Percentiles rank a stretch among this genome's conserved stretches.
Evolutionary conservation across 2,113 vertebrate species (phyloP).

Genomic region (Cyanoderma ruficeps): DNA sequence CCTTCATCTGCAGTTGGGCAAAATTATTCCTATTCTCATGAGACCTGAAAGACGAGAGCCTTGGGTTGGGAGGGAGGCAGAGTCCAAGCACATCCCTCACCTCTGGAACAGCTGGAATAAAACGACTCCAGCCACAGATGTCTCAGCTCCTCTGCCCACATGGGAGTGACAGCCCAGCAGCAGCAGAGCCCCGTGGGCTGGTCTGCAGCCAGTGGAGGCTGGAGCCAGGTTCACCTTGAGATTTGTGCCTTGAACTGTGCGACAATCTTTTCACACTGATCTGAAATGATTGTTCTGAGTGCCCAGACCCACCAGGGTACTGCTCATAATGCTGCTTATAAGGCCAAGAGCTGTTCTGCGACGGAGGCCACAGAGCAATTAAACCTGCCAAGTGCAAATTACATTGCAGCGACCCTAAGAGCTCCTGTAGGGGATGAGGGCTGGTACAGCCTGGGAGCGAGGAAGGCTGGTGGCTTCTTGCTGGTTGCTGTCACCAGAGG

Average conservation of each 20-base stretch:
- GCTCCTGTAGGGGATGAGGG: background rate
- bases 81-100: background rate
- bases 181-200: background rate
- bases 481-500: background rate
- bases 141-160: background rate
- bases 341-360: background rate
- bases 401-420: background rate
- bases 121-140: background rate
- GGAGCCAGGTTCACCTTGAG: background rate
- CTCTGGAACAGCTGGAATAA: background rate
- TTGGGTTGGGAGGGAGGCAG: background rate
- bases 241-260: background rate
- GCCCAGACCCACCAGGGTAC: background rate
- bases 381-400: background rate
- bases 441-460: background rate
- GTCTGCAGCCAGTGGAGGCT: background rate
- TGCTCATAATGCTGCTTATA: background rate
- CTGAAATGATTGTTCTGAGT: background rate
- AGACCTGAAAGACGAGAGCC: background rate
- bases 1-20: background rate
- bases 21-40: background rate
- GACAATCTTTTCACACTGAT: background rate
- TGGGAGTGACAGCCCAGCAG: background rate
- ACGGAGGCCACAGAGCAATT: fast-evolving
- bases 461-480: background rate